Conservation (phyloP, 2,113 vertebrate genomes). For the Pseudorectes ferrugineus region DNA sequence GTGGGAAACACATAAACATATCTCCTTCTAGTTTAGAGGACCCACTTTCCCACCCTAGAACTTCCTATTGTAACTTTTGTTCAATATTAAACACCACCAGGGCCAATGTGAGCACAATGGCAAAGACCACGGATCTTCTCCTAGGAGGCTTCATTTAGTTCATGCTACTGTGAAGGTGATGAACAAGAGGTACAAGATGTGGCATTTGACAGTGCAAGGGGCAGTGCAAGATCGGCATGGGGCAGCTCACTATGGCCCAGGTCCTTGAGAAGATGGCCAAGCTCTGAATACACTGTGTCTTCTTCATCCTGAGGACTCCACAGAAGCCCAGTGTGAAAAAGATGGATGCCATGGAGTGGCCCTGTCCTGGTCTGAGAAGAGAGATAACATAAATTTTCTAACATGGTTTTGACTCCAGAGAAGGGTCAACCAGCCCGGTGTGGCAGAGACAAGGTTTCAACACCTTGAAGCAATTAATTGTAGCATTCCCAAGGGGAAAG, state of each 20-base stretch:
- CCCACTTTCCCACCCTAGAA: not conserved
- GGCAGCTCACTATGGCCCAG: not conserved
- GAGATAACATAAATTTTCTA: not conserved
- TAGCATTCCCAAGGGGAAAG: not conserved
- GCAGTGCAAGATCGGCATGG: not conserved
- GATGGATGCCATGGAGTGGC: not conserved
- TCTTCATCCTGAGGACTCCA: not conserved
- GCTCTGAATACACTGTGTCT: not conserved
- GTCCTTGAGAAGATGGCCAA: not conserved
- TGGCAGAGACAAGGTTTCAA: not conserved
- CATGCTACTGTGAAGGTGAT: not conserved
- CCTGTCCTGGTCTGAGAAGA: not conserved
- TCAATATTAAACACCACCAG: not conserved
- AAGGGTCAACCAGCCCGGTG: not conserved
- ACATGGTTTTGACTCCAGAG: not conserved
- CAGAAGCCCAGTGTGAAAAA: not conserved
- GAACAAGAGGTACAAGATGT: not conserved
- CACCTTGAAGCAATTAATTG: conserved; percentile 1
- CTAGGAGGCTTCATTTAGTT: not conserved
- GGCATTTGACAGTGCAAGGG: not conserved
- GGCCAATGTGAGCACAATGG: not conserved
- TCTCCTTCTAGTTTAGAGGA: not conserved
- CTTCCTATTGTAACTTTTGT: not conserved
- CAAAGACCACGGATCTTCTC: not conserved
- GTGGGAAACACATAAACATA: not conserved